Conservation (phyloP, 2,113 vertebrate genomes). For the Alligator sinensis region DNA sequence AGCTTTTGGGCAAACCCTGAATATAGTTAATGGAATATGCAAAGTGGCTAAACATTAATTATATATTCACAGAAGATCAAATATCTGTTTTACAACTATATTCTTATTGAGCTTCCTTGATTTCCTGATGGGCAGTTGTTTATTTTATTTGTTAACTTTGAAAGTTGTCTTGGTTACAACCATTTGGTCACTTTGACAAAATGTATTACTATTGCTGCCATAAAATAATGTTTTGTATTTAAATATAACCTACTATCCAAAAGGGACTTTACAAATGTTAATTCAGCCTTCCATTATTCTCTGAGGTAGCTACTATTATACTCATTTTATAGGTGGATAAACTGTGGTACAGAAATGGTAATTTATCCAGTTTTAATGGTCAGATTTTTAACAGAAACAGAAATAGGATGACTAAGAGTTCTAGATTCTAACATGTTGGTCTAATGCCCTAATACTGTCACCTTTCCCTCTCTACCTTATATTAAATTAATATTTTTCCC, state of each 20-base stretch:
- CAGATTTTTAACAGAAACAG: background rate
- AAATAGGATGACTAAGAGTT: background rate
- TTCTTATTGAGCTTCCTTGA: background rate
- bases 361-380: background rate
- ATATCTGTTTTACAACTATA: background rate
- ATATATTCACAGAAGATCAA: background rate
- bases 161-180: background rate
- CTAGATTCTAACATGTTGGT: background rate
- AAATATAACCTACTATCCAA: background rate
- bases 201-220: background rate
- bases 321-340: background rate
- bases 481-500: background rate
- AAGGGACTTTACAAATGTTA: background rate
- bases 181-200: background rate
- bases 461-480: background rate
- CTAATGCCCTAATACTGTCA: background rate
- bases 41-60: background rate
- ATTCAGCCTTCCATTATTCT: background rate
- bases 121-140: background rate
- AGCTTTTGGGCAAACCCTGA: background rate
- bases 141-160: background rate
- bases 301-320: background rate
- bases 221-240: background rate
- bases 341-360: background rate
- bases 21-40: background rate